These are phyloP conservation scores for Malurus splendens DNA, from an alignment of 2,797 vertebrate genomes.

Conservation along the genomic window DNA sequence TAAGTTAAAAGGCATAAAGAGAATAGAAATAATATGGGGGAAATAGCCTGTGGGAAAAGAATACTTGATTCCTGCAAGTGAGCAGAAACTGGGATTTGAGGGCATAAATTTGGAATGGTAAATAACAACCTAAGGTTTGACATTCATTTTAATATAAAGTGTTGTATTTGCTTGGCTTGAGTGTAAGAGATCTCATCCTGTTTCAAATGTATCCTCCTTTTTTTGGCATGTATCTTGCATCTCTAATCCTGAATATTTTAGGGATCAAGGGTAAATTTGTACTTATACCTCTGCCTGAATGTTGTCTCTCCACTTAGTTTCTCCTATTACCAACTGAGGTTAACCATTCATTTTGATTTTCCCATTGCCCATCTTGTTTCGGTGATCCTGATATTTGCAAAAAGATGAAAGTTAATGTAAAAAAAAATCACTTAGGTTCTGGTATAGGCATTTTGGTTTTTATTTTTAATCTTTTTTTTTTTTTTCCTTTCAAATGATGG, in stretches of 20 bases:
- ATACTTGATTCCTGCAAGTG: neutral
- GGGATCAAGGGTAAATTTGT: rapidly evolving
- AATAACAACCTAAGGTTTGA: neutral
- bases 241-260: neutral
- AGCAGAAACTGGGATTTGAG: neutral
- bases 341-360: neutral
- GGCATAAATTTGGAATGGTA: neutral
- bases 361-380: neutral
- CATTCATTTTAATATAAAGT: neutral
- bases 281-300: neutral
- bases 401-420: neutral
- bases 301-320: neutral
- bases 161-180: neutral
- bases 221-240: neutral
- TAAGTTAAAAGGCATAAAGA: neutral
- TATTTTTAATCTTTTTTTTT: neutral
- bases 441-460: neutral
- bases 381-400: neutral
- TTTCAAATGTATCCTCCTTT: neutral
- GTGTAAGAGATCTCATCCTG: neutral
- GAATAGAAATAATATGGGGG: neutral
- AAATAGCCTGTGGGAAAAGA: neutral
- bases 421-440: rapidly evolving
- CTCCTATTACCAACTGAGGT: rapidly evolving
- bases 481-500: neutral